A percentile compares a stretch with the other conserved stretches of the same genome.
Conservation (phyloP, 2,888 invertebrate species). For the Rhingia campestris region DNA sequence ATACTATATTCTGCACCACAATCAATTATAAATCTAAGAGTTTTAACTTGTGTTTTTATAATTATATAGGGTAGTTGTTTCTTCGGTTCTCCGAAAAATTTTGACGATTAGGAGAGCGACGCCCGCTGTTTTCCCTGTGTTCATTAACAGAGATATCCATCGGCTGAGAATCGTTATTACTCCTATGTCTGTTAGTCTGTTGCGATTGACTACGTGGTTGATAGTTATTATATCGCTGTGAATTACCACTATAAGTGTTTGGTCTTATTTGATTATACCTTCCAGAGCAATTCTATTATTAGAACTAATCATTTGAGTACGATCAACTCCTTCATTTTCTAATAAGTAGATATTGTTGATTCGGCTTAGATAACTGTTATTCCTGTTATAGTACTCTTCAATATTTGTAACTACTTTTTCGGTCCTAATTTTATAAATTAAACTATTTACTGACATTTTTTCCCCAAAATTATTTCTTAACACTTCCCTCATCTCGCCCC, state of each 20-base stretch:
- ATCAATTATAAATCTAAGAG: slow-evolving; percentile 13
- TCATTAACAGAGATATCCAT: slow-evolving; percentile 28
- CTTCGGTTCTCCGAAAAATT: neutral
- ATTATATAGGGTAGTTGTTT: slow-evolving; percentile 16
- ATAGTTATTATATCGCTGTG: neutral
- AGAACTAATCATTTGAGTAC: neutral
- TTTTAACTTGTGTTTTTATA: neutral
- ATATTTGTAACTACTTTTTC: slow-evolving; percentile 22
- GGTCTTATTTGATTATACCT: neutral
- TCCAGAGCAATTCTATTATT: slow-evolving; percentile 46
- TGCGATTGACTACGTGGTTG: slow-evolving; percentile 1
- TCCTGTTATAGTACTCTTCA: slow-evolving; percentile 38
- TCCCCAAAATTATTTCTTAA: slow-evolving; percentile 39
- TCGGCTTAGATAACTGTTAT: slow-evolving; percentile 27
- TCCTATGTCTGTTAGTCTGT: slow-evolving; percentile 1
- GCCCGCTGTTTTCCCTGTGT: neutral
- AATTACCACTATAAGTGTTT: neutral
- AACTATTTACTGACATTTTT: neutral
- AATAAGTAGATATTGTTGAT: slow-evolving; percentile 15
- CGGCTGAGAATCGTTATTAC: neutral
- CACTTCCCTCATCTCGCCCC: slow-evolving; percentile 24
- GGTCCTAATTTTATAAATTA: slow-evolving; percentile 34
- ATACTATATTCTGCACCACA: neutral
- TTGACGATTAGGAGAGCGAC: neutral
- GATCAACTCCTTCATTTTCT: slow-evolving; percentile 1